Evolutionary conservation across 2,797 vertebrate species (phyloP), one percentile per base, ranked within the genome.

Genomic region (Myiothlypis chrysogaster): DNA sequence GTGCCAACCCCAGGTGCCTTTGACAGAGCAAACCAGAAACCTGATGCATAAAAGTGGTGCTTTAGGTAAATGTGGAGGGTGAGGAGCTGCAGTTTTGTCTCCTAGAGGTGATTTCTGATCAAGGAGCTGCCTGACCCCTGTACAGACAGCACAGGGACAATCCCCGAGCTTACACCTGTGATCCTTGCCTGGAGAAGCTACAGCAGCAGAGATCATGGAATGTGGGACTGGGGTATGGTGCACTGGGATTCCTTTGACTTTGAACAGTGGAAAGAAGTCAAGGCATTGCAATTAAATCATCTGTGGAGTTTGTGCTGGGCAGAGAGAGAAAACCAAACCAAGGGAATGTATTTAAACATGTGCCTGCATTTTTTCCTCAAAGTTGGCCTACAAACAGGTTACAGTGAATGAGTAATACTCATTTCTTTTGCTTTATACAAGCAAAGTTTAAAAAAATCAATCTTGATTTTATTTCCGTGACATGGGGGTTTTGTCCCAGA

Each of bases 21-120:
- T 94, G 90, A 83, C 84, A 77, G n/a, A 64, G 52, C 46, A 88
- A 88, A 87, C 23, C 63, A 55, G 70, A 89, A 90, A 37, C n/a
- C 59, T 37, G 47, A 35, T 32, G 30, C 47, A 34, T 61, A 22
- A 52, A 92, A 82, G 18, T 44, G 57, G 35, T 60, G 69, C 1
- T 70, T 90, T 46, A 43, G 25, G 22, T 79, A 34, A 50, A n/a
- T 7, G 9, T 4, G 4, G 55, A 61, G 30, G 20, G 12, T 73
- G 46, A 52, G 41, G 60, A 63, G 12, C 47, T 66, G 30, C 46
- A 63, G 35, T 27, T 83, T 64, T 43, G 25, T 46, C 24, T 91
- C 49, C 39, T 41, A 21, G 16, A 65, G 35, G 25, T n/a, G n/a
- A 41, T 83, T 61, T 47, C 68, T 91, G 46, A 64, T 39, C 4